These are phyloP conservation scores for Vanessa atalanta DNA, from an alignment of 1,140 invertebrate genomes.

Conservation along the genomic window DNA sequence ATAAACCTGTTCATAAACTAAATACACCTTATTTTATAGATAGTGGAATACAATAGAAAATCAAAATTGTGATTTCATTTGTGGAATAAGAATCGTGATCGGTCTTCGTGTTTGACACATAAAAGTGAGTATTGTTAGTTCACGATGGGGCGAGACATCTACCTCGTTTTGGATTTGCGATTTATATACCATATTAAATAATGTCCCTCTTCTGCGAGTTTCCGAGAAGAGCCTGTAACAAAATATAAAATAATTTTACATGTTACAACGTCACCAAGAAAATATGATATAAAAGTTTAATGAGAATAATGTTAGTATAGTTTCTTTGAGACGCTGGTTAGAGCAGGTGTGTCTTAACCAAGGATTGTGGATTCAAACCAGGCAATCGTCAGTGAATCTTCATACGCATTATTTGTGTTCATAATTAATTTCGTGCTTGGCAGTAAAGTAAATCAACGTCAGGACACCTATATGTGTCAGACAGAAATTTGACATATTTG, in stretches of 20 bases:
- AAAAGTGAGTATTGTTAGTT: constrained; percentile 34
- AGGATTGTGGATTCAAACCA: too few species aligned
- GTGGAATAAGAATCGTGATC: constrained; percentile 14
- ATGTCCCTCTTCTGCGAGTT: constrained; percentile 73
- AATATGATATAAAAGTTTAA: too few species aligned
- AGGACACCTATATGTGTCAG: too few species aligned
- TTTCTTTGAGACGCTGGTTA: too few species aligned
- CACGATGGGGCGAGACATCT: constrained; percentile 13
- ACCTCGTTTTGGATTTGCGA: constrained; percentile 9
- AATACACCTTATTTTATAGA: constrained; percentile 21
- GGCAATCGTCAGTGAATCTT: too few species aligned
- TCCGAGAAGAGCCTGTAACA: constrained; percentile 71
- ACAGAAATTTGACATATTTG: too few species aligned
- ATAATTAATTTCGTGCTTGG: too few species aligned
- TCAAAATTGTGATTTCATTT: constrained; percentile 19
- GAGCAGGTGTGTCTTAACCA: too few species aligned
- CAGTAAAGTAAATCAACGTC: too few species aligned
- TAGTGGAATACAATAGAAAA: constrained; percentile 37
- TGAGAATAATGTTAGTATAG: too few species aligned
- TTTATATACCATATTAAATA: constrained; percentile 49
- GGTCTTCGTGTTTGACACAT: constrained; percentile 34
- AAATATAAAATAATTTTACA: constrained; percentile 25
- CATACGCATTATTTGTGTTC: too few species aligned
- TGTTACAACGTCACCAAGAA: not conserved
- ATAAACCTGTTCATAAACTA: constrained; percentile 25